Evolutionary conservation across 2,797 vertebrate genomes (phyloP), one percentile per base, ranked within the genome.

Genomic region (Microctenopoma lineatum): DNA sequence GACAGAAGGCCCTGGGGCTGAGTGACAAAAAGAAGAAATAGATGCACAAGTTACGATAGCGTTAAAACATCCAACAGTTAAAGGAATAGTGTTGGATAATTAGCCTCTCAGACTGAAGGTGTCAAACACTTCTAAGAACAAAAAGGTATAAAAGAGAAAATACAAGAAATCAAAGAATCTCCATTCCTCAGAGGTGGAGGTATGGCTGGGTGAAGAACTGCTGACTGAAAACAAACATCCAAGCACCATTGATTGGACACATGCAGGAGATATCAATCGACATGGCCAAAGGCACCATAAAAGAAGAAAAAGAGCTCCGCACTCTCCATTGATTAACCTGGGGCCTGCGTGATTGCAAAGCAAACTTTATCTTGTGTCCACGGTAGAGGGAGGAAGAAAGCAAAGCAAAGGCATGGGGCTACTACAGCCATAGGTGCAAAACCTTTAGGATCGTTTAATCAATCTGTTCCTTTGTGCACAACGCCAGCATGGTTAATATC

Each of bases 171-270:
- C 14, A 63, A 66, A 48, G 25, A 74, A 66, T 60, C 48, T 18
- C 56, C 34, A 41, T 57, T 25, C 34, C 46, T 66, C 1, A 25
- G 55, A 80, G 21, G 0, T 0, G 54, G 13, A 3, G n/a, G 21
- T 16, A 6, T 29, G 52, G 57, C 27, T 42, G n/a, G 26, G 44
- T 73, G 7, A 65, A 66, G 75, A 75, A 83, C 74, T 84, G 86
- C 91, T 89, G 91, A 92, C 87, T 85, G 83, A 86, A 44, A 91
- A 87, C 82, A 91, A 90, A 88, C 79, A 81, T 60, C 71, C 50
- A 63, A 48, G 66, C 53, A 3, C 45, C 64, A 90, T 87, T 88
- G 86, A 93, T 91, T 88, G 81, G 77, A 87, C 77, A 74, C 71
- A 78, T 84, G 73, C 76, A 68, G 54, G 56, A 68, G 88, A 93